Evolutionary conservation across 2,113 vertebrate genomes (phyloP), one percentile per base, ranked within the genome.

Genomic region (Dermatemys mawii): DNA sequence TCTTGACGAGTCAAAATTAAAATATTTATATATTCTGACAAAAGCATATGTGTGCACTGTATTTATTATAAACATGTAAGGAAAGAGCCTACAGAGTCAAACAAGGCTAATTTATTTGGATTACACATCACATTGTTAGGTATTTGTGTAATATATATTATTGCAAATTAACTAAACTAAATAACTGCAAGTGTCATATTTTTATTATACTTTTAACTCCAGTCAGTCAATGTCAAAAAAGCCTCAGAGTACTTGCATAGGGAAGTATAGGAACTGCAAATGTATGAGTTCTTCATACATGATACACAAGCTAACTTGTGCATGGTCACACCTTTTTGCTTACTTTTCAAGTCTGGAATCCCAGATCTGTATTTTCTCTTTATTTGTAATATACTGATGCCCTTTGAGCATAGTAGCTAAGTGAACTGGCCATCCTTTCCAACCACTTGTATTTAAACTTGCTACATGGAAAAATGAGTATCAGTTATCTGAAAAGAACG

Each of bases 61-160:
- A 63, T 83, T 93, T 32, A 41, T 90, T 44, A 48, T 70, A 87
- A 29, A 22, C 90, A 84, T 50, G 87, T 92, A 93, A 78, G 32
- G 84, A 88, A 84, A 63, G 87, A 11, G 57, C 26, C 9, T 53
- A 46, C 21, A 87, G 49, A 19, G 87, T 92, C 88, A 93, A 83
- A 84, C 12, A 73, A 29, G 54, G 89, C 29, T 63, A 93, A 92
- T 90, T 94, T 93, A 83, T 95, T 82, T 88, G n/a, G 38, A 89
- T 92, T 90, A 80, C 22, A 89, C 84, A 94, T 88, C 73, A 90
- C 2, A 85, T 88, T 93, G 95, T 95, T 93, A 90, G 87, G 67
- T 46, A 60, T 82, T 94, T 85, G 85, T 76, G 8, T 89, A 93
- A 46, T 75, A 54, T 51, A 88, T 53, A 6, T 3, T 78, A 94